Percentiles rank a stretch among this genome's conserved stretches.
Conservation (phyloP, 2,797 vertebrate species). For the Epinephelus malabaricus region DNA sequence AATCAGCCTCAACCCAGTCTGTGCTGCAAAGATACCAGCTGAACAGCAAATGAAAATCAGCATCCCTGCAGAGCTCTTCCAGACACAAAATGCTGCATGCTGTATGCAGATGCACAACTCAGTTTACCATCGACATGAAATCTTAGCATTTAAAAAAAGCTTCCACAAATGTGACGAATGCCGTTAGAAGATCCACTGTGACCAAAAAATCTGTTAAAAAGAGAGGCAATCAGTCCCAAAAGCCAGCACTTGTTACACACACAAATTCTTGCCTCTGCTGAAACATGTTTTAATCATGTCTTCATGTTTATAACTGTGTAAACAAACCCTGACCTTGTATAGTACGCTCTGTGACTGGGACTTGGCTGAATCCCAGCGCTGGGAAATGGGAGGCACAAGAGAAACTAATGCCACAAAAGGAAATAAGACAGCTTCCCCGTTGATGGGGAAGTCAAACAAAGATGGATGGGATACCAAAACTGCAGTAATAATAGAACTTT, state of each 20-base stretch:
- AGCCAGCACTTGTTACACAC: not conserved
- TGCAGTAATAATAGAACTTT: constrained; percentile 31
- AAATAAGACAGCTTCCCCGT: constrained; percentile 56
- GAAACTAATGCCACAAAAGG: constrained; percentile 70
- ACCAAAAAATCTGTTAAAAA: constrained; percentile 20
- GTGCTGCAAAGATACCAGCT: constrained; percentile 15
- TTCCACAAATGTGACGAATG: constrained; percentile 9
- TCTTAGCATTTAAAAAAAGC: constrained; percentile 2
- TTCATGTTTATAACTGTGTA: constrained; percentile 67
- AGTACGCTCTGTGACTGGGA: constrained; percentile 50
- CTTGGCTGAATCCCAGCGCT: constrained; percentile 58
- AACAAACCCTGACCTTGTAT: constrained; percentile 59
- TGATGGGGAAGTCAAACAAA: constrained; percentile 47
- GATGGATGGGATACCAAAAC: constrained; percentile 36
- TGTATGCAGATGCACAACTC: constrained; percentile 27
- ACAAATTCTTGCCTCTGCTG: constrained; percentile 23
- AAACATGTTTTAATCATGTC: constrained; percentile 65
- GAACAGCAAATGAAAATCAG: constrained; percentile 26
- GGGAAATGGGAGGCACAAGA: constrained; percentile 46
- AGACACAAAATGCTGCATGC: constrained; percentile 21
- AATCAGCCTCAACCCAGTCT: constrained; percentile 33
- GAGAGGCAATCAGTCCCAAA: constrained; percentile 4
- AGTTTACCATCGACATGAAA: constrained; percentile 23
- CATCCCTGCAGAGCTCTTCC: constrained; percentile 16
- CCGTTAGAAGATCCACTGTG: constrained; percentile 10